Percentiles rank a stretch among this genome's conserved stretches.
These are phyloP conservation scores for Zeus faber DNA, from an alignment of 2,113 vertebrate species.

Conservation along the genomic window DNA sequence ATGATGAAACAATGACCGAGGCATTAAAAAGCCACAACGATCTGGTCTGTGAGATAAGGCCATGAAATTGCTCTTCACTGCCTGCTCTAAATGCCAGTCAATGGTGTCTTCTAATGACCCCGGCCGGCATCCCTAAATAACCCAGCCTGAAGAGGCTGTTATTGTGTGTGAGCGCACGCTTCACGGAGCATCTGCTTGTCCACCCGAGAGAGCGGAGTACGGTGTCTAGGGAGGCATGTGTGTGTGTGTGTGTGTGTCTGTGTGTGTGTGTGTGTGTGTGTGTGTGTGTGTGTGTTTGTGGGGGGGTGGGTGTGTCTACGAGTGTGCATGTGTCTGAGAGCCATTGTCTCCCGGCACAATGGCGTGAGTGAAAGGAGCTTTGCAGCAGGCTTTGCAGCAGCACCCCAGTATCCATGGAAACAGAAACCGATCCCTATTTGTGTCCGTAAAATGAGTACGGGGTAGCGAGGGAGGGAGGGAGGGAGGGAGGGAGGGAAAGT, in stretches of 20 bases:
- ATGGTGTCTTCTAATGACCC: no score
- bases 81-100: no score
- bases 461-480: neutral
- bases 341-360: slow-evolving; percentile 82
- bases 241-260: slow-evolving; percentile 15
- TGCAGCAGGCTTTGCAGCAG: slow-evolving; percentile 72
- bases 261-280: slow-evolving; percentile 32
- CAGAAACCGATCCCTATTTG: slow-evolving; percentile 68
- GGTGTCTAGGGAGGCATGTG: slow-evolving; percentile 34
- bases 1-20: neutral
- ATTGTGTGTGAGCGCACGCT: slow-evolving; percentile 39
- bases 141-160: slow-evolving; percentile 27
- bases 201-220: slow-evolving; percentile 53
- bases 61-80: no score
- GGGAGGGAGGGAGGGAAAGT: slow-evolving; percentile 11
- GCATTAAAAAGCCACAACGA: slow-evolving; percentile 8
- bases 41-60: neutral
- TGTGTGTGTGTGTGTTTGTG: slow-evolving; percentile 16
- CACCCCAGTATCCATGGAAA: slow-evolving; percentile 78
- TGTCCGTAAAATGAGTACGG: slow-evolving; percentile 26
- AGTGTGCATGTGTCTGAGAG: slow-evolving; percentile 63
- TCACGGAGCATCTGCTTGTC: slow-evolving; percentile 62
- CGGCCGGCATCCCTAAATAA: no score
- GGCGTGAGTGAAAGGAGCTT: slow-evolving; percentile 65
- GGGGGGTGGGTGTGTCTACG: no score